Base-by-base conservation (phyloP, 2,888 invertebrate genomes). In the Megamerina dolium region DNA sequence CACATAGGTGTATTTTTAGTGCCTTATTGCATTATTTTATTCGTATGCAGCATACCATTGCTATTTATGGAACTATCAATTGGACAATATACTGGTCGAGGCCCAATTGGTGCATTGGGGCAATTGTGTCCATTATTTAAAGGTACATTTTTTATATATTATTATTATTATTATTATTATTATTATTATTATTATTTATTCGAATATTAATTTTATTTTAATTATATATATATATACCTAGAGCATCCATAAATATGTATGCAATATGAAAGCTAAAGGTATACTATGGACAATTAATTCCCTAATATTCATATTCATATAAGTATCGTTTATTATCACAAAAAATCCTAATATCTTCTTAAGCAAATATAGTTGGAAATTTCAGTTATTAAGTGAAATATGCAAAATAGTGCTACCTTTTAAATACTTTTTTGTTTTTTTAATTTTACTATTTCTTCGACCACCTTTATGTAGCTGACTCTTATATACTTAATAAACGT, bases 1-100 rank as follows among this genome's bases (percentile, higher is more conserved):
- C n/a, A n/a, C n/a, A n/a, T n/a, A 92, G 93, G 93, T 65, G 92
- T 92, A 48, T 95, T 94, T 75, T 81, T 94, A 68, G 85, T 94
- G 72, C 94, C 94, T 55, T 95, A 94, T 75, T 87, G 92, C 74
- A 82, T 92, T 72, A 88, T 91, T 73, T 80, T 94, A 74, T 69
- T 92, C 60, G 77, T 92, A 57, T 92, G 93, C 68, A 92, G 93
- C 48, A 82, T 93, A 55, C 94, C 94, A 14, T 79, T 94, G 75
- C 78, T 95, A 48, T 92, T 91, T 69, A 92, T 94, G 92, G 94
- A 95, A 73, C 74, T 94, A 57, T 85, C 90, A 31, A 79, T 94
- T 51, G 94, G 94, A 26, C 94, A 95, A 70, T 92, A 87, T 66
- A 92, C 93, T 26, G 83, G 91, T 52, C 80, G 91, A 59, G 94